Conservation (phyloP, 1,140 invertebrate genomes). For the Nylanderia fulva region DNA sequence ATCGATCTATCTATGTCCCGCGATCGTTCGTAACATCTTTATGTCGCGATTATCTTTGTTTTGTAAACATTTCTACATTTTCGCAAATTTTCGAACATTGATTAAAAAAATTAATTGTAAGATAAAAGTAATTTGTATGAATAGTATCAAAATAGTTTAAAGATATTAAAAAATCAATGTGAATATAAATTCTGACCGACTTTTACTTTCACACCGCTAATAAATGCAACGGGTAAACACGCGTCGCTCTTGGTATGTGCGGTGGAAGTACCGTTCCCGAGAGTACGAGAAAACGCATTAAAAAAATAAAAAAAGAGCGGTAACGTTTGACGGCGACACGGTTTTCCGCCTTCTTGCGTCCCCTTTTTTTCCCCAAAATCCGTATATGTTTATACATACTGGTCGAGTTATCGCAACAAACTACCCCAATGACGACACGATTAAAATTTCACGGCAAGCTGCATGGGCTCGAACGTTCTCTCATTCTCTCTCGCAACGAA, state of each 20-base stretch:
- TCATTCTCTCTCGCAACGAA: conserved; percentile 66
- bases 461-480: conserved; percentile 73
- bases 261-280: conserved; percentile 22
- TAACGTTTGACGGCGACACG: conserved; percentile 32
- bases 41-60: background rate
- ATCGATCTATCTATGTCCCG: background rate
- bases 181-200: conserved; percentile 21
- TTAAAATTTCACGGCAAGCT: conserved; percentile 82
- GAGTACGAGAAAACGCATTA: conserved; percentile 8
- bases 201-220: conserved; percentile 42
- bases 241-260: conserved; percentile 28
- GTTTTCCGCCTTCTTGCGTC: conserved; percentile 30
- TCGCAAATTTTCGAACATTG: background rate
- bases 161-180: background rate
- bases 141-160: no score
- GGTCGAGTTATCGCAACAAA: conserved; percentile 83
- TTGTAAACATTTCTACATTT: background rate
- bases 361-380: conserved; percentile 63
- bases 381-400: conserved; percentile 75
- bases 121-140: background rate
- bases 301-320: conserved; percentile 35
- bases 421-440: conserved; percentile 83
- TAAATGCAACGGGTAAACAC: conserved; percentile 39
- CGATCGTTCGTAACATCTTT: conserved; percentile 3
- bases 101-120: no score